phyloP scores from a whole-genome alignment of 2,113 vertebrate genomes.

The Aptenodytes forsteri region DNA sequence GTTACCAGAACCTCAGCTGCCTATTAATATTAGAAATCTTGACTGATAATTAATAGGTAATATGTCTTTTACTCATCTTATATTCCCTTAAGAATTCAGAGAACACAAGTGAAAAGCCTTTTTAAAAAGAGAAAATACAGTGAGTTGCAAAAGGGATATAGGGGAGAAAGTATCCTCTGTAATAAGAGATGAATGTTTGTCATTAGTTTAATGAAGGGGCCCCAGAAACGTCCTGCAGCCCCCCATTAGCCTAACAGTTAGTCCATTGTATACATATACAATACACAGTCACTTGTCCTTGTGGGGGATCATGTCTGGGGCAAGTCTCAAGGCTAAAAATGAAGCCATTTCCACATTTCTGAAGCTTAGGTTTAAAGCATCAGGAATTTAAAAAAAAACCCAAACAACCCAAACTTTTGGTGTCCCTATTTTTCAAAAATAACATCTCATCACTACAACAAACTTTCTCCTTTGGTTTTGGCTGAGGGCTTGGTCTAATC shows the following conservation, averaged over 20 bases:
- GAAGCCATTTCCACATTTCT: background rate
- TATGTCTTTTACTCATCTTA: background rate
- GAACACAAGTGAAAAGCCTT: background rate
- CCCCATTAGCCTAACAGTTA: slow-evolving; percentile 35
- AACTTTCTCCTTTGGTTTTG: background rate
- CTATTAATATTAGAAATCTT: background rate
- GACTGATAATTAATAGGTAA: background rate
- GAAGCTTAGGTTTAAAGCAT: background rate
- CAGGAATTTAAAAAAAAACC: background rate
- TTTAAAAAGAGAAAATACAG: background rate
- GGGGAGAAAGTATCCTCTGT: slow-evolving; percentile 20
- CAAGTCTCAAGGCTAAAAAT: background rate
- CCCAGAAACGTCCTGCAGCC: slow-evolving; percentile 26
- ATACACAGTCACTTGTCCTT: slow-evolving; percentile 9
- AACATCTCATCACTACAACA: background rate
- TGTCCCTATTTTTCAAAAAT: background rate
- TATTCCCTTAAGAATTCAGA: background rate
- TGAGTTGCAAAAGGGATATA: background rate
- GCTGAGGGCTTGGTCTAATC: background rate
- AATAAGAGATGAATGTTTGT: slow-evolving; percentile 45
- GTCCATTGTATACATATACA: slow-evolving; percentile 17
- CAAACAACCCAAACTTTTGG: background rate
- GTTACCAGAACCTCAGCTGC: background rate
- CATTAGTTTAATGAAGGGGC: slow-evolving; percentile 29
- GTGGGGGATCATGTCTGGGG: background rate